Percentiles rank a stretch among this genome's conserved stretches.
Conservation (phyloP, 2,797 vertebrate genomes). For the Anableps anableps region DNA sequence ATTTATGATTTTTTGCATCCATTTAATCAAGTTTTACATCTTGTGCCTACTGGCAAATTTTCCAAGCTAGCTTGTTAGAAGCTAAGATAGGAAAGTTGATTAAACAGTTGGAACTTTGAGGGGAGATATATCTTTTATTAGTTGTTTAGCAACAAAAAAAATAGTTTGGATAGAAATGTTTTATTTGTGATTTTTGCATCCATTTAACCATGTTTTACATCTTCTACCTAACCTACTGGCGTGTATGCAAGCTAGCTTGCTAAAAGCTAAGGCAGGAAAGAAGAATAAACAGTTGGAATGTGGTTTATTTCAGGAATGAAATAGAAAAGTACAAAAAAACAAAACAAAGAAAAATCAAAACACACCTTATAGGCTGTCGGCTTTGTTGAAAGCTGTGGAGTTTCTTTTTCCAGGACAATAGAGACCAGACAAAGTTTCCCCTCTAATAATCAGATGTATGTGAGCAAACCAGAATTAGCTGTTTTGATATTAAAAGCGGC, state of each 20-base stretch:
- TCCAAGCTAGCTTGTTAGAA: background rate
- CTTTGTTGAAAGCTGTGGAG: conserved; percentile 17
- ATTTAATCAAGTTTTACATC: no score
- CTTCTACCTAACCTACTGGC: background rate
- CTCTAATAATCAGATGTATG: conserved; percentile 19
- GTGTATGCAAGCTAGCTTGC: background rate
- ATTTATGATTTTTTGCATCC: no score
- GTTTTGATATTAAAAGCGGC: conserved; percentile 50
- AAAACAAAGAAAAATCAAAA: background rate
- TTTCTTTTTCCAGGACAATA: conserved; percentile 52
- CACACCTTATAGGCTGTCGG: conserved; percentile 18
- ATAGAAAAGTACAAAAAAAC: background rate
- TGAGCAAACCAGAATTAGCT: conserved; percentile 43
- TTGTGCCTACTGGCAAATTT: no score
- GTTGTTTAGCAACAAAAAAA: background rate
- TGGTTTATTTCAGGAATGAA: conserved; percentile 19
- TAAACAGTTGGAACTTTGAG: background rate
- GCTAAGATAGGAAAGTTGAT: background rate
- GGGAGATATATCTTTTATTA: background rate
- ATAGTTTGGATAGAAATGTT: no score
- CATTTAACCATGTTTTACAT: background rate
- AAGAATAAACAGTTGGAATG: background rate
- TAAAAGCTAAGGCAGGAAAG: background rate
- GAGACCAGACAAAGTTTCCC: conserved; percentile 18
- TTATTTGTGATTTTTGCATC: background rate